A percentile compares a stretch with the other conserved stretches of the same genome.
Conservation (phyloP, 1,140 invertebrate species). For the Rhyzopertha dominica region DNA sequence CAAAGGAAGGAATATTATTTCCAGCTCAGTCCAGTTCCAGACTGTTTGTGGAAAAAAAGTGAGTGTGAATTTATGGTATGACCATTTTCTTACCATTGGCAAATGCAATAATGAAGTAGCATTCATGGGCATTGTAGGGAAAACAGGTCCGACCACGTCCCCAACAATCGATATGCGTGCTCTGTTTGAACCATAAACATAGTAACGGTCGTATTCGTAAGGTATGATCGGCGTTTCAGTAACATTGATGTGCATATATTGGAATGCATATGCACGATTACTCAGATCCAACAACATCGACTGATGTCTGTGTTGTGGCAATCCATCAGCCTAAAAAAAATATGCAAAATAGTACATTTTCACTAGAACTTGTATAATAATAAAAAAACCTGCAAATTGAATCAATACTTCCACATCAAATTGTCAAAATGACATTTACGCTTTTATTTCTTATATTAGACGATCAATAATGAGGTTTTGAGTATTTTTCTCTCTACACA, state of each 20-base stretch:
- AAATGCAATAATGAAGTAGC: constrained; percentile 72
- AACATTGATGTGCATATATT: constrained; percentile 92
- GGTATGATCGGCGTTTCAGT: constrained; percentile 88
- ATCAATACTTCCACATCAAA: no score
- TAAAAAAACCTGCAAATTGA: no score
- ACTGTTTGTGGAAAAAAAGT: no score
- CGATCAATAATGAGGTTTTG: no score
- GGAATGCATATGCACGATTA: constrained; percentile 85
- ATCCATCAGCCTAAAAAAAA: constrained; percentile 72
- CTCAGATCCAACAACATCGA: constrained; percentile 88
- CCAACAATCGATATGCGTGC: constrained; percentile 85
- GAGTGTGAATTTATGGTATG: constrained; percentile 3
- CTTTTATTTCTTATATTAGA: no score
- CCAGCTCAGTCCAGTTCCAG: no score
- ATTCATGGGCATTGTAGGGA: constrained; percentile 88
- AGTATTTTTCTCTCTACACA: no score
- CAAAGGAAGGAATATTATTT: no score
- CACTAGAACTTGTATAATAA: neutral
- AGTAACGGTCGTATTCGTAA: constrained; percentile 83
- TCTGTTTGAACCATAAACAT: constrained; percentile 89
- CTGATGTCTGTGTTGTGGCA: constrained; percentile 87
- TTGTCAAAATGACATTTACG: no score
- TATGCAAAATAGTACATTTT: constrained; percentile 9
- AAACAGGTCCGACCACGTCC: constrained; percentile 91
- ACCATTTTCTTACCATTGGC: constrained; percentile 62